phyloP scores from a whole-genome alignment of 2,888 invertebrate species.

The Drosophila nr. perissopoda region DNA sequence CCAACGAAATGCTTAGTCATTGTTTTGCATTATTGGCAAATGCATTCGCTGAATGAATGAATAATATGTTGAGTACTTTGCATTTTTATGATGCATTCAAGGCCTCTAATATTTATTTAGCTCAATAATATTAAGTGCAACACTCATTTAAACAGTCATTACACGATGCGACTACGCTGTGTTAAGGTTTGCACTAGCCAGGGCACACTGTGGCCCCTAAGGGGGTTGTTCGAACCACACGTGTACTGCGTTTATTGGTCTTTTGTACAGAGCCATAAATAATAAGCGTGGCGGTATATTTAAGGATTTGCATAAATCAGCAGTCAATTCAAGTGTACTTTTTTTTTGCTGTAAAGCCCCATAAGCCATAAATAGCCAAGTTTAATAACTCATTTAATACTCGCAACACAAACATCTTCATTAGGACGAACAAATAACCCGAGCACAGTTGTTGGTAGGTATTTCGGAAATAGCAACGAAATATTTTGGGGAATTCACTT shows the following conservation, averaged over 20 bases:
- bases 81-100: conserved; percentile 8
- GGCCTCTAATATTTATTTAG: conserved; percentile 5
- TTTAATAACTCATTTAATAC: not conserved
- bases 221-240: not conserved
- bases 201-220: not conserved
- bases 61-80: conserved; percentile 25
- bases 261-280: conserved; percentile 12
- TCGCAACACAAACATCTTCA: not conserved
- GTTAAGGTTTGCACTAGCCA: not conserved
- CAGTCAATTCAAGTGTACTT: not conserved
- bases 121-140: not conserved
- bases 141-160: not conserved
- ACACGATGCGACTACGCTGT: not conserved
- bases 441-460: not conserved
- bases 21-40: conserved; percentile 17
- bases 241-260: conserved; percentile 19
- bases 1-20: conserved; percentile 31
- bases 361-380: not conserved
- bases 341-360: not conserved
- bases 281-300: not conserved
- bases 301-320: conserved; percentile 2
- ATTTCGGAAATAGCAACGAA: not conserved
- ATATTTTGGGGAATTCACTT: not conserved
- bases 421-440: not conserved
- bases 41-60: conserved; percentile 47